phyloP scores from a whole-genome alignment of 37 sponge, comb jelly and placozoan species.

The Hexactinellida sp. region DNA sequence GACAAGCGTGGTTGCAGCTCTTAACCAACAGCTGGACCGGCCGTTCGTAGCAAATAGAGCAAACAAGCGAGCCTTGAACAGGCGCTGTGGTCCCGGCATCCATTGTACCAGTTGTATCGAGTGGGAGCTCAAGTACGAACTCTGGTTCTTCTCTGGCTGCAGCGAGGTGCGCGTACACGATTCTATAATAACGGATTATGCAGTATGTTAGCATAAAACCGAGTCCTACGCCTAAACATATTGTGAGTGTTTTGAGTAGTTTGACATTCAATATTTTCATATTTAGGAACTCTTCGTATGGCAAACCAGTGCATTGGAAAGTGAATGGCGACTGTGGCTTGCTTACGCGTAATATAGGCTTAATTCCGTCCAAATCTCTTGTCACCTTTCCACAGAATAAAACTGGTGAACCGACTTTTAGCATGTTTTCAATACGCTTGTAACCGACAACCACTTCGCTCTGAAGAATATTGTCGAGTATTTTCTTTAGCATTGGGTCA shows the following conservation, averaged over 20 bases:
- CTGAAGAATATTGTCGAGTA: not conserved
- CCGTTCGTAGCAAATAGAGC: not conserved
- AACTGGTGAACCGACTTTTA: not conserved
- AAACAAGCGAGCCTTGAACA: not conserved
- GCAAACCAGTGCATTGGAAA: not conserved
- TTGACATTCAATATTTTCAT: not conserved
- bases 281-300: not conserved
- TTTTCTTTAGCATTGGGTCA: not conserved
- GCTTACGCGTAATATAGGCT: not conserved
- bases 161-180: not conserved
- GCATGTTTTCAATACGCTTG: not conserved
- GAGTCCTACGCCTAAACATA: not conserved
- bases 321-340: not conserved
- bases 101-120: not conserved
- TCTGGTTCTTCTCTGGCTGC: not conserved
- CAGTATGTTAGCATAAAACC: not conserved
- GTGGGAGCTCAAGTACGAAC: not conserved
- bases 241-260: not conserved
- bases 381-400: not conserved
- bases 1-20: not conserved
- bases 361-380: not conserved
- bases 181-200: not conserved
- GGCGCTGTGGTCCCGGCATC: not conserved
- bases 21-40: not conserved
- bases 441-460: constrained; percentile 5